Conservation (phyloP, 2,113 vertebrate genomes). For the Tyrannus savana region DNA sequence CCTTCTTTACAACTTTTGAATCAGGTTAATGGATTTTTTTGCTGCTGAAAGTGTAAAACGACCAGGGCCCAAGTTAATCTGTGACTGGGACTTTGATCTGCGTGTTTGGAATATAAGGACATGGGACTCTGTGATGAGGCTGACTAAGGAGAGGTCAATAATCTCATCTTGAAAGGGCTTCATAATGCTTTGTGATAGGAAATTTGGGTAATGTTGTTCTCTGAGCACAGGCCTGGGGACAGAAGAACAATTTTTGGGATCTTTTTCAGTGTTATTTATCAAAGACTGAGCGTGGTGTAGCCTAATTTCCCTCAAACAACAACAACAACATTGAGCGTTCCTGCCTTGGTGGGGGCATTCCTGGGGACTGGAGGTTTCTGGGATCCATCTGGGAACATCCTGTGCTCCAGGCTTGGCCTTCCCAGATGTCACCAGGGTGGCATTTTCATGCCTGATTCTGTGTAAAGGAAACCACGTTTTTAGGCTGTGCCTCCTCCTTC, state of each 20-base stretch:
- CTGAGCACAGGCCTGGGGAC: neutral
- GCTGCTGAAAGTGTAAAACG: neutral
- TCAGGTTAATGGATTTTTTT: neutral
- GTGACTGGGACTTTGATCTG: neutral
- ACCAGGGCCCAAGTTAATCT: neutral
- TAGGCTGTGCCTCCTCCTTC: neutral
- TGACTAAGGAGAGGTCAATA: neutral
- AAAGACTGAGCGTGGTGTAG: accelerated
- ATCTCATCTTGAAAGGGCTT: neutral
- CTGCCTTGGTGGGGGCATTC: neutral
- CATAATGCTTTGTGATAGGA: neutral
- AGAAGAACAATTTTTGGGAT: neutral
- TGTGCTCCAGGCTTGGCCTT: neutral
- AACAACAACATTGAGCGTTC: accelerated
- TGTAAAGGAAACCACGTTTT: neutral
- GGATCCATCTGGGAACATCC: neutral
- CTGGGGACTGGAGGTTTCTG: neutral
- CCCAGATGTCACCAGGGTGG: neutral
- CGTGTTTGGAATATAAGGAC: neutral
- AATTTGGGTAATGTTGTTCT: neutral
- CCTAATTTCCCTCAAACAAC: neutral
- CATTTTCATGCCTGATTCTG: neutral
- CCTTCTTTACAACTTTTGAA: neutral
- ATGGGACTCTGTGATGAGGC: neutral
- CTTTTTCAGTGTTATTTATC: neutral